A percentile compares a stretch with the other conserved stretches of the same genome.
These are phyloP conservation scores for Cyanistes caeruleus DNA, from an alignment of 2,113 vertebrate species.

Conservation along the genomic window DNA sequence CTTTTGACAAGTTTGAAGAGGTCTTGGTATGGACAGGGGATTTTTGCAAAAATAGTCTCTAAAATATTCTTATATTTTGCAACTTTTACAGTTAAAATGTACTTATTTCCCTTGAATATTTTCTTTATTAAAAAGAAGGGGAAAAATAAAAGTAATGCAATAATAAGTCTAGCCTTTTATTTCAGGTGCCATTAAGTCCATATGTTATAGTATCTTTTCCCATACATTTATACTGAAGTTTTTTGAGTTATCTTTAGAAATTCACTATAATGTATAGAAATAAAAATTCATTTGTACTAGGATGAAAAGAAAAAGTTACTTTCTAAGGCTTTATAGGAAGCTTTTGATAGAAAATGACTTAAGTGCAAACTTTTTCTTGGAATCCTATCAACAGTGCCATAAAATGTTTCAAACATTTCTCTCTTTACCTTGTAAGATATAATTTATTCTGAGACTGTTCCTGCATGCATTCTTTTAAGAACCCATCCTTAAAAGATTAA, in stretches of 20 bases:
- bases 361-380: not conserved
- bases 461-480: not conserved
- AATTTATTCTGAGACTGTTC: not conserved
- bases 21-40: fast-evolving
- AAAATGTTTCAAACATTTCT: not conserved
- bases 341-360: not conserved
- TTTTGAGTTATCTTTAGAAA: not conserved
- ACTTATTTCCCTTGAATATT: not conserved
- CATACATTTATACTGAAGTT: not conserved
- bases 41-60: not conserved
- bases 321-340: not conserved
- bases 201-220: not conserved
- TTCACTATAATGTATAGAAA: not conserved
- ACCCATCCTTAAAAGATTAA: not conserved
- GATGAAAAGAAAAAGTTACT: not conserved
- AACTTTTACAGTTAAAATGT: not conserved
- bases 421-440: not conserved
- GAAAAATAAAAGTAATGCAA: not conserved
- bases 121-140: not conserved
- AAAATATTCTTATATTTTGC: not conserved
- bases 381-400: not conserved
- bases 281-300: not conserved
- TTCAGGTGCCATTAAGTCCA: not conserved
- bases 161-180: not conserved
- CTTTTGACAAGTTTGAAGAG: not conserved